Evolutionary conservation across 2,797 vertebrate species (phyloP), one percentile per base, ranked within the genome.

Genomic region (Jordanella pulchra): DNA sequence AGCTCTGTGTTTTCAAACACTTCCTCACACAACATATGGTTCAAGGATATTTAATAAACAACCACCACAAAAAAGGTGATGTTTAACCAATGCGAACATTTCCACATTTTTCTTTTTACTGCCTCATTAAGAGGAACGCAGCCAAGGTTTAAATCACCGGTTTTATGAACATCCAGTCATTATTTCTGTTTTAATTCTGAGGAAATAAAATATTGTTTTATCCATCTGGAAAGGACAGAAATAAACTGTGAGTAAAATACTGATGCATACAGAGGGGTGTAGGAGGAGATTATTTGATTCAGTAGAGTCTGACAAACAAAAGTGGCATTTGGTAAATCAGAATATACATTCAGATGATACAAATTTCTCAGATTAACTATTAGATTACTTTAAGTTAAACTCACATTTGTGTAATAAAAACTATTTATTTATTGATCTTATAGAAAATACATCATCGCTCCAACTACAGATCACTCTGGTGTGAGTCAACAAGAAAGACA

Each of bases 61-160:
- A 68, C 23, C 35, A 45, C 18, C 6, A n/a, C 25, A 28, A 17
- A 14, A 70, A 68, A 71, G 73, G 69, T 55, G 60, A 74, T 63
- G 47, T 1, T 54, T 48, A 60, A 67, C 60, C 55, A 32, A 21
- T 21, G 4, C 25, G 45, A 28, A 27, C 18, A 60, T 58, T 45
- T 63, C 17, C 47, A 53, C 63, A 53, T 27, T 61, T 61, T 39
- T n/a, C n/a, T n/a, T 35, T 35, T 32, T n/a, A 32, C 47, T 64
- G 44, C 30, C 14, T 60, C 28, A 70, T n/a, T 7, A n/a, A 61
- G 23, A 28, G 45, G 44, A 63, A 61, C 1, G 25, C 39, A 50
- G 48, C 32, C 66, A 67, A 67, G 7, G 39, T 53, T 17, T 9
- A 27, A 32, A 50, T 18, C n/a, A 47, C 32, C 14, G 9, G 2